Evolutionary conservation across 2,113 vertebrate species (phyloP).

Genomic region (Calidris pygmaea): DNA sequence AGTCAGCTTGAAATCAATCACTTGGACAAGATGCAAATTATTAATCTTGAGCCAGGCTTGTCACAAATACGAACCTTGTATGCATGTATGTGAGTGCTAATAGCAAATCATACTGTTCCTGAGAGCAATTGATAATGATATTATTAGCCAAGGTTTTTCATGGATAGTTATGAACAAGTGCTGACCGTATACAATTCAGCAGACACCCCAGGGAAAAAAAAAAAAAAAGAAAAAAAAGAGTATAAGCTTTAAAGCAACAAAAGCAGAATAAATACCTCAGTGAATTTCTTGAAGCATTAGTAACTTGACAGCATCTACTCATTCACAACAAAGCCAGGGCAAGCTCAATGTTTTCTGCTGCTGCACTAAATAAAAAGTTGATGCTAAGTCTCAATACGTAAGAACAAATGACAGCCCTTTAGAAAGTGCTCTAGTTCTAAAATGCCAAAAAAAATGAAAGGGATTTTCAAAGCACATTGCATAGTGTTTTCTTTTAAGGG

Average conservation of each 20-base stretch:
- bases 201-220: background rate
- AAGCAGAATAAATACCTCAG: constrained; percentile 22
- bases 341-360: constrained; percentile 19
- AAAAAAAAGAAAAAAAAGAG: background rate
- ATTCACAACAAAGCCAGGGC: constrained; percentile 26
- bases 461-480: constrained; percentile 37
- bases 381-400: background rate
- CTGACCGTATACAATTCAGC: background rate
- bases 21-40: constrained; percentile 37
- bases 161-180: background rate
- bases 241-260: constrained; percentile 19
- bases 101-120: background rate
- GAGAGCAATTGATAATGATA: background rate
- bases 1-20: constrained; percentile 8
- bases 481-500: constrained; percentile 34
- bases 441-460: constrained; percentile 19
- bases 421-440: background rate
- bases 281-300: constrained; percentile 44
- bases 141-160: constrained; percentile 5
- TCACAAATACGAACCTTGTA: background rate
- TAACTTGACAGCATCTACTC: constrained; percentile 39
- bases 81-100: background rate
- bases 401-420: constrained; percentile 44
- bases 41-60: background rate
- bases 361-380: constrained; percentile 36